phyloP scores from a whole-genome alignment of 2,888 invertebrate species.

The Lamproptera curius region DNA sequence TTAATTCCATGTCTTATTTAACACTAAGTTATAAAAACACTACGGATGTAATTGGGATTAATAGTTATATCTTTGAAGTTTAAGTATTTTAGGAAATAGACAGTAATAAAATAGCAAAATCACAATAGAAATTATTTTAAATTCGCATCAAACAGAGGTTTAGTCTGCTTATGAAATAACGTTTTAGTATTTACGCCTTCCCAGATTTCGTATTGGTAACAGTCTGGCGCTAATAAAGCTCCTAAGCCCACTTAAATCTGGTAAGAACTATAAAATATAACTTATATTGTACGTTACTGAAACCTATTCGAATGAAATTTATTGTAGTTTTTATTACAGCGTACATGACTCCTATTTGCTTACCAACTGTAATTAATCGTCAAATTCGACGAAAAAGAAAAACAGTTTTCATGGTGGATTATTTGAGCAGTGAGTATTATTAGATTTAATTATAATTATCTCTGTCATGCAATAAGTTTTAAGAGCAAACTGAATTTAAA shows the following conservation, averaged over 20 bases:
- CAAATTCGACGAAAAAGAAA: conserved; percentile 40
- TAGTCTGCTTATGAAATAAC: not conserved
- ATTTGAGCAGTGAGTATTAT: conserved; percentile 52
- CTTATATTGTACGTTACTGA: not conserved
- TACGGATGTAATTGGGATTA: too few species aligned
- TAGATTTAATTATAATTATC: not conserved
- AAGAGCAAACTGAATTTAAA: too few species aligned
- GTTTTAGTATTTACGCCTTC: too few species aligned
- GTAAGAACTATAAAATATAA: conserved; percentile 34
- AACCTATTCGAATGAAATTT: not conserved
- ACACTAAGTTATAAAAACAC: too few species aligned
- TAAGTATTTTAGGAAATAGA: too few species aligned
- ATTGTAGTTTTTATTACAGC: conserved; percentile 38
- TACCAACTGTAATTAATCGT: conserved; percentile 51
- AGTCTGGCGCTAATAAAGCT: conserved; percentile 60
- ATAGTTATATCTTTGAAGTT: too few species aligned
- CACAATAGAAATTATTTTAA: not conserved
- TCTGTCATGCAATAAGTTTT: too few species aligned
- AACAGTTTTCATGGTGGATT: conserved; percentile 56
- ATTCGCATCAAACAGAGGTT: not conserved
- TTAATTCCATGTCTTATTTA: too few species aligned
- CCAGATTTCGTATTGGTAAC: conserved; percentile 61
- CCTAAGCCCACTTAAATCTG: conserved; percentile 56
- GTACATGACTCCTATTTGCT: conserved; percentile 59
- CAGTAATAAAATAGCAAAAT: too few species aligned